Percentiles rank a stretch among this genome's conserved stretches.
Conservation (phyloP, 1,140 invertebrate species). For the Ostrea denselamellosa region DNA sequence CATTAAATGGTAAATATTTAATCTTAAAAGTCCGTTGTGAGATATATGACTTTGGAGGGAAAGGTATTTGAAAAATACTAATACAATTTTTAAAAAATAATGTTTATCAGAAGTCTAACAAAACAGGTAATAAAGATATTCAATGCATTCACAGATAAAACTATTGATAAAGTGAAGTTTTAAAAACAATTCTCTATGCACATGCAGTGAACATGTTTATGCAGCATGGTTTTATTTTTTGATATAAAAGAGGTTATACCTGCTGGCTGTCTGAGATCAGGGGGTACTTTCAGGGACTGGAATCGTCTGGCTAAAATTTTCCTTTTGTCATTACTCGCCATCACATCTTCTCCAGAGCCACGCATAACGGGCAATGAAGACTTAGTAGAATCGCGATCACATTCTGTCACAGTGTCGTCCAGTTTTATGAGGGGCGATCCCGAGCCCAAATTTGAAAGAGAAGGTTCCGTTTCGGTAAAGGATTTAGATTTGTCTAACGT, state of each 20-base stretch:
- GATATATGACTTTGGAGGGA: neutral
- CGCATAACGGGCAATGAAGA: neutral
- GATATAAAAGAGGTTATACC: neutral
- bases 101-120: neutral
- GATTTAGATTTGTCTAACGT: conserved; percentile 37
- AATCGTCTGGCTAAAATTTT: conserved; percentile 40
- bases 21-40: neutral
- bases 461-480: neutral
- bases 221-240: no score
- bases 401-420: neutral
- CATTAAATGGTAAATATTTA: neutral
- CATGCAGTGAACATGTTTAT: no score
- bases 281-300: neutral
- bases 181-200: no score
- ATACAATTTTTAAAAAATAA: conserved; percentile 10
- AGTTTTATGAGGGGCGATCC: neutral
- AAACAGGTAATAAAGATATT: neutral
- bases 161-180: no score
- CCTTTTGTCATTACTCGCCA: neutral
- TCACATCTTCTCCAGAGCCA: neutral
- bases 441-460: neutral
- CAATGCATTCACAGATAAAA: neutral
- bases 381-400: neutral
- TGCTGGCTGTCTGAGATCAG: conserved; percentile 54
- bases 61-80: conserved; percentile 13